These are phyloP conservation scores for Andrena trimmerana DNA, from an alignment of 2,888 invertebrate species.

Conservation along the genomic window DNA sequence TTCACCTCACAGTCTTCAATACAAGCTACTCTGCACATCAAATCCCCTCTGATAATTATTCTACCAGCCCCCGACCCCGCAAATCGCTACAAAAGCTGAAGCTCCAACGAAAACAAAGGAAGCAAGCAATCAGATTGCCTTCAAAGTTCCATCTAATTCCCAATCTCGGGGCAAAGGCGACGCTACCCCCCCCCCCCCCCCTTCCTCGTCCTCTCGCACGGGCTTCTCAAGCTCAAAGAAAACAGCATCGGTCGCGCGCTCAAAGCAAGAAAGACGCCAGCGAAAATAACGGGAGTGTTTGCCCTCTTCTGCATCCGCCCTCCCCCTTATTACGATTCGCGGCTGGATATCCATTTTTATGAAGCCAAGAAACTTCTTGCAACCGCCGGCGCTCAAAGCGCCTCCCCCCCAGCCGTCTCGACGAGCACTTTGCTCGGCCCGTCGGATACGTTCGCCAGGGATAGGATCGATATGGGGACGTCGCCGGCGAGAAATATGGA, in stretches of 20 bases:
- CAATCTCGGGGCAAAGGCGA: not conserved
- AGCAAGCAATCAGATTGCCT: too few relatives aligned
- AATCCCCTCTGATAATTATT: too few relatives aligned
- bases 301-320: not conserved
- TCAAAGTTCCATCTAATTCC: not conserved
- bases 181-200: not conserved
- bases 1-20: too few relatives aligned
- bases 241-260: slow-evolving; percentile 7
- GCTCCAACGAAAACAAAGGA: too few relatives aligned
- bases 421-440: slow-evolving; percentile 42
- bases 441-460: slow-evolving; percentile 46
- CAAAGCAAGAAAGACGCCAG: slow-evolving; percentile 3
- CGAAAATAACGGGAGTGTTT: slow-evolving; percentile 25
- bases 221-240: slow-evolving; percentile 7
- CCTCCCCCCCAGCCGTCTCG: slow-evolving; percentile 32
- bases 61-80: too few relatives aligned
- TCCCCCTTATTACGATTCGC: slow-evolving; percentile 25
- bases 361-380: slow-evolving; percentile 22
- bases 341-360: slow-evolving; percentile 29
- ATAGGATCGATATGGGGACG: slow-evolving; percentile 58
- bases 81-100: too few relatives aligned
- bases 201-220: not conserved
- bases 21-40: too few relatives aligned
- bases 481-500: slow-evolving; percentile 53
- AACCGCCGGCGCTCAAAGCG: slow-evolving; percentile 36